Conservation (phyloP, 2,113 vertebrate genomes). For the Meles meles region DNA sequence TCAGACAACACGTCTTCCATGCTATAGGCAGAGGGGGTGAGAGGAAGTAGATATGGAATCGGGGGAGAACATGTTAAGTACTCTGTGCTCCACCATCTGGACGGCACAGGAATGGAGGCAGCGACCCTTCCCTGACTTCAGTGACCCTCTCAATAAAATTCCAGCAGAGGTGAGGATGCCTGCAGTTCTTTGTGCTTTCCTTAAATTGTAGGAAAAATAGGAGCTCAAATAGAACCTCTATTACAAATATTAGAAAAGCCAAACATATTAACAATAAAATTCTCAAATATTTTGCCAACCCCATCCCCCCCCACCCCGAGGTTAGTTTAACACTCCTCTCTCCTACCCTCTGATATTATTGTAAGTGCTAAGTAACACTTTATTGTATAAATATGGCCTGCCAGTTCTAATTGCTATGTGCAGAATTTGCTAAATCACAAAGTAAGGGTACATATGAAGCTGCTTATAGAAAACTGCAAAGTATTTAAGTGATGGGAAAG, state of each 20-base stretch:
- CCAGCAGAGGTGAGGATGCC: slow-evolving; percentile 39
- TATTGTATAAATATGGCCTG: slow-evolving; percentile 64
- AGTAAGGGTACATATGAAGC: slow-evolving; percentile 60
- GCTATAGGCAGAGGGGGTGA: background rate
- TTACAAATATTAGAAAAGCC: slow-evolving; percentile 68
- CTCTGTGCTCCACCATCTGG: background rate
- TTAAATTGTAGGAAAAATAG: slow-evolving; percentile 62
- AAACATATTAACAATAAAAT: slow-evolving; percentile 78
- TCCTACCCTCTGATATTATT: slow-evolving; percentile 62
- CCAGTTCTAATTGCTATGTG: slow-evolving; percentile 61
- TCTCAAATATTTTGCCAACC: slow-evolving; percentile 74
- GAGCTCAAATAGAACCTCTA: slow-evolving; percentile 48
- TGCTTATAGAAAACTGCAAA: slow-evolving; percentile 72
- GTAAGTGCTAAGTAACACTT: slow-evolving; percentile 64
- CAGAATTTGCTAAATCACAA: slow-evolving; percentile 67
- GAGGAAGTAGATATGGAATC: background rate
- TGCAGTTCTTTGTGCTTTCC: slow-evolving; percentile 58
- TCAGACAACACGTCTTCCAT: background rate
- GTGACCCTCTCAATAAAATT: slow-evolving; percentile 21
- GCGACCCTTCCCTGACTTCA: background rate
- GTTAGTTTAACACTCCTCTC: slow-evolving; percentile 68
- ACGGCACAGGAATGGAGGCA: background rate
- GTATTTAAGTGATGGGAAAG: slow-evolving; percentile 69
- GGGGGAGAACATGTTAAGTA: background rate
- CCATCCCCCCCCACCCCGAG: background rate